Conservation (phyloP, 2,888 invertebrate species). For the Hermodice carunculata region DNA sequence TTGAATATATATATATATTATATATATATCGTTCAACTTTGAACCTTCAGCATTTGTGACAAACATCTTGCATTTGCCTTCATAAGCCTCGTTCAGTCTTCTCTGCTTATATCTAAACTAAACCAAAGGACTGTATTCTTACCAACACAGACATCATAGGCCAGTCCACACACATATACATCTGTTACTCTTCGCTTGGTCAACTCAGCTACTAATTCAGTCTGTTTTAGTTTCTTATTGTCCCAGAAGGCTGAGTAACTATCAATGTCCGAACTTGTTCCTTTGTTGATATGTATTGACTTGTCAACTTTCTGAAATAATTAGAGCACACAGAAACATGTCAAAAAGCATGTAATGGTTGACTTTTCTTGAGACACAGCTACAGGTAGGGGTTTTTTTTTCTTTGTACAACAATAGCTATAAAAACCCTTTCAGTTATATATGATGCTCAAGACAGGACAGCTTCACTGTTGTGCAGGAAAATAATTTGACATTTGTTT, state of each 20-base stretch:
- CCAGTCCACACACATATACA: constrained; percentile 94
- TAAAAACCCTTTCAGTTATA: too few species aligned
- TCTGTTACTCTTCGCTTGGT: constrained; percentile 86
- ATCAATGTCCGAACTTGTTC: constrained; percentile 94
- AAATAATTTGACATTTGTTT: too few species aligned
- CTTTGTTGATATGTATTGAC: constrained; percentile 71
- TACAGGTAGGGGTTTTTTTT: too few species aligned
- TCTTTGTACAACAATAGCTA: too few species aligned
- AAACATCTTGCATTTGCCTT: too few species aligned
- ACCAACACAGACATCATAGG: constrained; percentile 93
- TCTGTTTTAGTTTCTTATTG: constrained; percentile 91
- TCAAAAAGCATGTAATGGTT: neutral
- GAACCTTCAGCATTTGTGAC: too few species aligned
- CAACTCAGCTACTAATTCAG: constrained; percentile 85
- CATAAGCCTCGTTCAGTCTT: too few species aligned
- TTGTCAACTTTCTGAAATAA: constrained; percentile 51
- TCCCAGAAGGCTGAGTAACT: constrained; percentile 99
- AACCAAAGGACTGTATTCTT: constrained; percentile 28
- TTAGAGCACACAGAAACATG: neutral
- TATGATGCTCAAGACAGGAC: too few species aligned
- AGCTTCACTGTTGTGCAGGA: too few species aligned
- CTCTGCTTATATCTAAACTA: neutral
- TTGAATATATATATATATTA: too few species aligned
- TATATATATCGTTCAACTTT: too few species aligned
- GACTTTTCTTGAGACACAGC: neutral